phyloP scores from a whole-genome alignment of 2,888 invertebrate species.

The Charanyca ferruginea region DNA sequence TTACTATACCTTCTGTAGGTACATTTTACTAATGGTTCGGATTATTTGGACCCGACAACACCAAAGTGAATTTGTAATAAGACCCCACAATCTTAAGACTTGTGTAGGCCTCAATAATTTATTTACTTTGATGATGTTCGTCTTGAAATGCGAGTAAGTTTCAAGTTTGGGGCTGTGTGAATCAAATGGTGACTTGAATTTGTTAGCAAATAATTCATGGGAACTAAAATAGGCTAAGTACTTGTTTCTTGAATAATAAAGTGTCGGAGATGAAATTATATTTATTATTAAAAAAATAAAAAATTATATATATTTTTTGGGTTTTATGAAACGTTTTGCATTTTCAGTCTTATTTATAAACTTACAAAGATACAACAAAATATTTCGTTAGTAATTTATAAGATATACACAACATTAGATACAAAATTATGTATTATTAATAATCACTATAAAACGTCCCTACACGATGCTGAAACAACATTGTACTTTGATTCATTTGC shows the following conservation, averaged over 20 bases:
- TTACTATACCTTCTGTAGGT: constrained; percentile 74
- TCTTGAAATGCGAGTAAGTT: constrained; percentile 64
- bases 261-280: too few relatives aligned
- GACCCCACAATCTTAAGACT: constrained; percentile 77
- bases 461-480: constrained; percentile 13
- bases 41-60: constrained; percentile 75
- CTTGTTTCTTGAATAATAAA: neutral
- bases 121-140: constrained; percentile 78
- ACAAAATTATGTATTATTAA: neutral
- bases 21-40: constrained; percentile 81
- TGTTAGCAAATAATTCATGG: constrained; percentile 46
- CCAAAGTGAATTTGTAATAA: constrained; percentile 87
- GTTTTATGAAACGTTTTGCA: too few relatives aligned
- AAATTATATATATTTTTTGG: too few relatives aligned
- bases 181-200: constrained; percentile 58
- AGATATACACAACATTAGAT: neutral
- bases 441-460: constrained; percentile 20
- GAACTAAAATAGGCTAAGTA: neutral
- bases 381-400: too few relatives aligned
- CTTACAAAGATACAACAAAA: neutral
- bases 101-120: constrained; percentile 80
- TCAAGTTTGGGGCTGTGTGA: constrained; percentile 66
- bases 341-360: too few relatives aligned
- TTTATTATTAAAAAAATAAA: too few relatives aligned
- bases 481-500: constrained; percentile 47